These are phyloP conservation scores for Drosophila insularis DNA, from an alignment of 1,140 invertebrate species.

Conservation along the genomic window DNA sequence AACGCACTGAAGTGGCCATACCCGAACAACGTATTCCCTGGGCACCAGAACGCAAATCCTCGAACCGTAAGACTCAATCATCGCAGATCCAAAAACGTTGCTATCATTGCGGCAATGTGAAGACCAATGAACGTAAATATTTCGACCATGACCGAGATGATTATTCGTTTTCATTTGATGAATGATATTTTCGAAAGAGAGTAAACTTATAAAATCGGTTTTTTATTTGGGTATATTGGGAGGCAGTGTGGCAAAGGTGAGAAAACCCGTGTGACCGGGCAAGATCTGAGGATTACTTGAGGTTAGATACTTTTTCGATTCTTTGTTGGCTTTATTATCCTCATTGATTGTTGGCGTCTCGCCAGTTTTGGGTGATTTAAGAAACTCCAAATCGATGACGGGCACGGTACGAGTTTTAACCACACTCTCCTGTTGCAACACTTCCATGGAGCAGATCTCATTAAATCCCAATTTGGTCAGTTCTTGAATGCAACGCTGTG, in stretches of 20 bases:
- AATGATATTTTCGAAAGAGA: slow-evolving; percentile 45
- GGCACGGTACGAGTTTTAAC: slow-evolving; percentile 89
- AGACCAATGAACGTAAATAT: slow-evolving; percentile 48
- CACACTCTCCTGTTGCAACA: slow-evolving; percentile 91
- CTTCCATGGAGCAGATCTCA: slow-evolving; percentile 93
- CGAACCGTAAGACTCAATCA: slow-evolving; percentile 56
- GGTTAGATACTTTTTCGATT: slow-evolving; percentile 86
- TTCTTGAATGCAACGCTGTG: slow-evolving; percentile 91
- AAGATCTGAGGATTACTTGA: slow-evolving; percentile 87
- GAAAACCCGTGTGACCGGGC: slow-evolving; percentile 96
- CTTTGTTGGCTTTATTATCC: slow-evolving; percentile 74
- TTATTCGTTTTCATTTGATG: slow-evolving; percentile 52
- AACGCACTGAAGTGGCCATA: slow-evolving; percentile 71
- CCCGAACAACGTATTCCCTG: slow-evolving; percentile 83
- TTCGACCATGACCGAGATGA: slow-evolving; percentile 37
- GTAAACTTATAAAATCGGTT: slow-evolving; percentile 11
- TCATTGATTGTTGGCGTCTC: slow-evolving; percentile 34
- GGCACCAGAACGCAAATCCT: slow-evolving; percentile 77
- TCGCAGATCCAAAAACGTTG: slow-evolving; percentile 44
- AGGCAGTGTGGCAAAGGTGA: slow-evolving; percentile 94
- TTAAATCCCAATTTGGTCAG: slow-evolving; percentile 89
- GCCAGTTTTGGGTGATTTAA: slow-evolving; percentile 83
- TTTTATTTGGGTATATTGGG: slow-evolving; percentile 83
- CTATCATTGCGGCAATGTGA: slow-evolving; percentile 64
- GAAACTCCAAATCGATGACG: slow-evolving; percentile 87